Base-by-base conservation (phyloP, 2,888 invertebrate genomes). In the Seira musarum region DNA sequence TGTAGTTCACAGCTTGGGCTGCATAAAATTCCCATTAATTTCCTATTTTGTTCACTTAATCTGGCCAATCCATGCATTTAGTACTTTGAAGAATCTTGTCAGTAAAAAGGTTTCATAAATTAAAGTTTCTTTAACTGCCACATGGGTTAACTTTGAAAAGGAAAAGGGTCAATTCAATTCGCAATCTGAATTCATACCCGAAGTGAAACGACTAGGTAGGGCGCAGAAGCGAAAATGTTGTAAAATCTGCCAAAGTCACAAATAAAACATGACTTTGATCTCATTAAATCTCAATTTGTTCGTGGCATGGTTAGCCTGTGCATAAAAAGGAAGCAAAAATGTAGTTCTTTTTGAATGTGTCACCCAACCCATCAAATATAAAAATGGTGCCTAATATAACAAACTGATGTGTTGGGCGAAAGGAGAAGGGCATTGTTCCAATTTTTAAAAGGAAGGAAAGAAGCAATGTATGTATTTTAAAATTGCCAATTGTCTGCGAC, bases 21-120 rank as follows among this genome's bases (percentile, higher is more conserved):
- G 49, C 46, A 60, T 17, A 64, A 69, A 65, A 68, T 49, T 10
- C 30, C 61, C 67, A 75, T 75, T 68, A 63, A 46, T 49, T 69
- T 65, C 65, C 57, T 70, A 70, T 69, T 70, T 76, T 49, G 69
- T 70, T 53, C 61, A 63, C 49, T 15, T 46, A 60, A 75, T 75
- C 61, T 75, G 46, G 24, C 24, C 30, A 75, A 40, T 75, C 40
- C 63, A 46, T 63, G 57, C 13, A 71, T 24, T 67, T 17, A 46
- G n/a, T n/a, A n/a, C n/a, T n/a, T n/a, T n/a, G n/a, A n/a, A n/a
- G n/a, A n/a, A n/a, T n/a, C 40, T 63, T 60, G 74, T 30, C 10
- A 57, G 57, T 21, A 69, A 19, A 60, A 69, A 57, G 30, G 60
- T 67, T 49, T 25, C 24, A 21, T 22, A 5, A 67, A 75, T 75